phyloP scores from a whole-genome alignment of 1,140 invertebrate species.

The Homalodisca vitripennis region DNA sequence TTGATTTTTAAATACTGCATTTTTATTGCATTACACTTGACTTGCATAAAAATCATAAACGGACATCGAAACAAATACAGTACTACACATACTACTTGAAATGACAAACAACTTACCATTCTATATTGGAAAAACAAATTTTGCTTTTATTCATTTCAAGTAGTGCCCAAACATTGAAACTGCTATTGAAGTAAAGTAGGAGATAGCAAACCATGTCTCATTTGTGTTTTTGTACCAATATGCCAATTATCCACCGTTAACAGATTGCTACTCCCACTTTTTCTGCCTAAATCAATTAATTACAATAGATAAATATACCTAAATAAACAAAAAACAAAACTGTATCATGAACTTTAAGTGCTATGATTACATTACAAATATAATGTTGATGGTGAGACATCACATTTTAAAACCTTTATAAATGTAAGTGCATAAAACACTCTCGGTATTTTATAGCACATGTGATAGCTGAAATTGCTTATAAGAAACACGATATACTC shows the following conservation, averaged over 20 bases:
- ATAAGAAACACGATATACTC: neutral
- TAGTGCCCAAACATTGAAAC: slow-evolving; percentile 1
- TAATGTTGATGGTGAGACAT: neutral
- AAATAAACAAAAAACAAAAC: slow-evolving; percentile 11
- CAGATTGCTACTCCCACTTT: slow-evolving; percentile 1
- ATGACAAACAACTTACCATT: neutral
- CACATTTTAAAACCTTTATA: neutral
- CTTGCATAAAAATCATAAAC: too few relatives aligned
- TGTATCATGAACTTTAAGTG: slow-evolving; percentile 2
- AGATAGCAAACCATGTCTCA: neutral
- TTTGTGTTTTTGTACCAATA: neutral
- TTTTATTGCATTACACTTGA: too few relatives aligned
- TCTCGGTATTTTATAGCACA: too few relatives aligned
- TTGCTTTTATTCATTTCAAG: neutral
- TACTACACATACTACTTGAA: slow-evolving; percentile 15
- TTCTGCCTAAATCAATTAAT: slow-evolving; percentile 2
- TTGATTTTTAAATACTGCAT: too few relatives aligned
- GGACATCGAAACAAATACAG: neutral
- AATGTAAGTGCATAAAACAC: too few relatives aligned
- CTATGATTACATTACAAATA: slow-evolving; percentile 17
- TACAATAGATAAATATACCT: neutral
- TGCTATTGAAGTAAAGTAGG: slow-evolving; percentile 14
- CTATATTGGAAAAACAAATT: neutral
- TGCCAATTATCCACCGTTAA: neutral
- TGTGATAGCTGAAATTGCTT: neutral